These are phyloP conservation scores for Caenorhabditis virilis DNA, from an alignment of 2,888 invertebrate species.

Conservation along the genomic window DNA sequence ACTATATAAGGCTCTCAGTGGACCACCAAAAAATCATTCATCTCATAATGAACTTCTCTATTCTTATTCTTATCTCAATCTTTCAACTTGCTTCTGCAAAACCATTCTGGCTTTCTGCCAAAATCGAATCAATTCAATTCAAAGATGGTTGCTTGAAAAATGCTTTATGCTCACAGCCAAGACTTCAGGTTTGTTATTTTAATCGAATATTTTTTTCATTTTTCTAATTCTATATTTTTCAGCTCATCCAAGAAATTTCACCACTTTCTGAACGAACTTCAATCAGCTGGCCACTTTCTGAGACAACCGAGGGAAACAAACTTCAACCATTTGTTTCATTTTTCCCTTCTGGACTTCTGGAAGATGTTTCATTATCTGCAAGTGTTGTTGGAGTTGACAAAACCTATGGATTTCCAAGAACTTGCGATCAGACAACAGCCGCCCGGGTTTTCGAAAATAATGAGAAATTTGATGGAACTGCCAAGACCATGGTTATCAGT, in stretches of 20 bases:
- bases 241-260: conserved; percentile 46
- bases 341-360: conserved; percentile 39
- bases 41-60: no score
- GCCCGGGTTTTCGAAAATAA: conserved; percentile 31
- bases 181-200: conserved; percentile 45
- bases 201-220: conserved; percentile 1
- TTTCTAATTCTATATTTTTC: conserved; percentile 5
- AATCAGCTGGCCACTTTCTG: conserved; percentile 50
- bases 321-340: conserved; percentile 23
- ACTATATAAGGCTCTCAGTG: no score
- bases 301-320: conserved; percentile 43
- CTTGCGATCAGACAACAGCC: conserved; percentile 59
- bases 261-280: conserved; percentile 43
- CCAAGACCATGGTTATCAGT: conserved; percentile 40
- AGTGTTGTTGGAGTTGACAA: conserved; percentile 60
- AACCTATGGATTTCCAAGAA: conserved; percentile 61
- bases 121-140: conserved; percentile 56
- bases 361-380: conserved; percentile 50
- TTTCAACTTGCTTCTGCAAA: no score
- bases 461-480: conserved; percentile 11
- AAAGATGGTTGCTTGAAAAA: conserved; percentile 61
- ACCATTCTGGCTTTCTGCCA: conserved; percentile 63
- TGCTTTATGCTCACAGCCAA: conserved; percentile 56
- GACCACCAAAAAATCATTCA: no score
- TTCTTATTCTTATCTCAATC: no score